Conservation (phyloP, 2,113 vertebrate species). For the Orientallactaga bullata region DNA sequence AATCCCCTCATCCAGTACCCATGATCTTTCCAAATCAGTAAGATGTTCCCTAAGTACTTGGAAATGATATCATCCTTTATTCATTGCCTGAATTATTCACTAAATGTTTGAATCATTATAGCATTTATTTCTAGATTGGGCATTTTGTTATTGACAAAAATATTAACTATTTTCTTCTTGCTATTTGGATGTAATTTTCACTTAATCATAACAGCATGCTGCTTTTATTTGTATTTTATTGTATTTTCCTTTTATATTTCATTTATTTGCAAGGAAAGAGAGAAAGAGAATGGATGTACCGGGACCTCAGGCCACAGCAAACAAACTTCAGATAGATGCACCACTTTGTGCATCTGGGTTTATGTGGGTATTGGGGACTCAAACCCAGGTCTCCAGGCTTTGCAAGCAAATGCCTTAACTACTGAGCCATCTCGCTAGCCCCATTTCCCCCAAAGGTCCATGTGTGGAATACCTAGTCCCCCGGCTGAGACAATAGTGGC, state of each 20-base stretch:
- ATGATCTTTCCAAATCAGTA: not conserved
- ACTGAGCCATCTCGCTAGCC: too few species aligned
- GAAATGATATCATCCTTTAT: not conserved
- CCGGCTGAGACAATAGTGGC: not conserved
- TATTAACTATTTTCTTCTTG: not conserved
- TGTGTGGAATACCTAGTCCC: not conserved
- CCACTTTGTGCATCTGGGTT: too few species aligned
- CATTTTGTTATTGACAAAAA: conserved; percentile 46
- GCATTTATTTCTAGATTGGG: conserved; percentile 26
- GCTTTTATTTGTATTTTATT: not conserved
- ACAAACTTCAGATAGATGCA: too few species aligned
- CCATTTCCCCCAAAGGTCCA: not conserved
- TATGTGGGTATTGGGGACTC: too few species aligned
- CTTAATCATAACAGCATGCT: not conserved
- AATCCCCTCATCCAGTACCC: too few species aligned
- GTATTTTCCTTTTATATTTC: too few species aligned
- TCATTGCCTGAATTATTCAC: not conserved
- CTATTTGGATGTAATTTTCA: not conserved
- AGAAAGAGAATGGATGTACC: too few species aligned
- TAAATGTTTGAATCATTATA: not conserved
- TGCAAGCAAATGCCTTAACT: too few species aligned
- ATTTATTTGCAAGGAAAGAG: too few species aligned
- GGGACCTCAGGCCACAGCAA: too few species aligned
- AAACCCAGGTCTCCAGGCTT: too few species aligned
- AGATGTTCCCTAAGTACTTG: conserved; percentile 1